Conservation (phyloP, 2,888 invertebrate species). For the Machimus atricapillus region DNA sequence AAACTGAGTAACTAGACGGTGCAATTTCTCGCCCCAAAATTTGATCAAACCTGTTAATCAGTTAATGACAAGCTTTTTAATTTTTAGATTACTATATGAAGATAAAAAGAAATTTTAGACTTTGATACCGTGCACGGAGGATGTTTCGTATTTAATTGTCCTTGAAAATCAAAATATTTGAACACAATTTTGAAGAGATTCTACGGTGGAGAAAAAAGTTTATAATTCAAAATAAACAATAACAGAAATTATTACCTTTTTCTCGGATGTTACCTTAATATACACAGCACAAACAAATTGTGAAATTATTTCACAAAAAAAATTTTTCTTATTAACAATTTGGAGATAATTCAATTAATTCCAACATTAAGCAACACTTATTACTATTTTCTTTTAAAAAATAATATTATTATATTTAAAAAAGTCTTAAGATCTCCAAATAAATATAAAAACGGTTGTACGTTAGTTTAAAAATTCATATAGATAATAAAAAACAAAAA, state of each 20-base stretch:
- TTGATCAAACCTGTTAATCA: no score
- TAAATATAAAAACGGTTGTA: constrained; percentile 9
- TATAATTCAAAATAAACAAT: not conserved
- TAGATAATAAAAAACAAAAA: constrained; percentile 2
- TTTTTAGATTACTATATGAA: no score
- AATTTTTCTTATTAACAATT: not conserved
- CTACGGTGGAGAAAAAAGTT: not conserved
- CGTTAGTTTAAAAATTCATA: not conserved
- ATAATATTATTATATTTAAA: not conserved
- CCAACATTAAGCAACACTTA: not conserved
- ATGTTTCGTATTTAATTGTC: no score
- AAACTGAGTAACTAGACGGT: not conserved
- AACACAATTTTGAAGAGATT: not conserved
- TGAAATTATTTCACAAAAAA: not conserved
- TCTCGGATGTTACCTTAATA: not conserved
- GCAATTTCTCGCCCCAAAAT: not conserved
- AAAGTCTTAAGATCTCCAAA: not conserved
- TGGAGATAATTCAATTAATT: not conserved
- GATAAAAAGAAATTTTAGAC: no score
- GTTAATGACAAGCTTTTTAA: no score
- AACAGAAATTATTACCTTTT: not conserved
- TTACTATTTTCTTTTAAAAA: not conserved
- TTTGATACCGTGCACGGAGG: no score
- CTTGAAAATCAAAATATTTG: no score
- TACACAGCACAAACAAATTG: not conserved